Evolutionary conservation across 2,888 invertebrate genomes (phyloP).

Genomic region (Meliscaeva auricollis): DNA sequence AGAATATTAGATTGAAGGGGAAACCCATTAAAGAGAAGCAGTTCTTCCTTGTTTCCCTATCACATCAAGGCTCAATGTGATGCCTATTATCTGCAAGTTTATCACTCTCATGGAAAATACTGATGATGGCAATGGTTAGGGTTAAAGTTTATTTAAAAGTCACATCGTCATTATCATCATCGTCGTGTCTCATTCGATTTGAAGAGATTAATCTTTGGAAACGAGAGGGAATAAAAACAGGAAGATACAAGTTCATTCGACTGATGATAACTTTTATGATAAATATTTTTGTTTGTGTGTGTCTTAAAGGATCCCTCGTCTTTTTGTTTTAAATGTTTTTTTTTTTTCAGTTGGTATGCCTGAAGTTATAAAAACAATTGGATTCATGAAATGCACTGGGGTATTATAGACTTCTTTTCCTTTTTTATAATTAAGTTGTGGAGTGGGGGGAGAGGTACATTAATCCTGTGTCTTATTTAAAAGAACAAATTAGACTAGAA

Average conservation of each 20-base stretch:
- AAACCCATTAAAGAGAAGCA: constrained; percentile 57
- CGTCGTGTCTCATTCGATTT: constrained; percentile 17
- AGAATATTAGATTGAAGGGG: constrained; percentile 58
- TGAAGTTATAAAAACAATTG: too few species aligned
- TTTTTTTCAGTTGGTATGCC: too few species aligned
- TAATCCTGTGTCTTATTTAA: too few species aligned
- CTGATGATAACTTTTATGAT: constrained; percentile 38
- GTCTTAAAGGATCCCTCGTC: too few species aligned
- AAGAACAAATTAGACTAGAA: too few species aligned
- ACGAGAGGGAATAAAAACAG: background rate
- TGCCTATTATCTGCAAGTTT: too few species aligned
- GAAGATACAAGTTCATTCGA: constrained; percentile 40
- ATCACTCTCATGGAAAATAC: background rate
- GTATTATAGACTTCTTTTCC: too few species aligned
- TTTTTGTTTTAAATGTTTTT: too few species aligned
- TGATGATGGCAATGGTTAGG: constrained; percentile 6
- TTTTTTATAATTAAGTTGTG: too few species aligned
- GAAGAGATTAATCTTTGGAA: constrained; percentile 1
- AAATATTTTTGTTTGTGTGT: too few species aligned
- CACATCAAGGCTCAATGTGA: constrained; percentile 21
- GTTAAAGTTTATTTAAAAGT: constrained; percentile 52
- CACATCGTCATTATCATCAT: constrained; percentile 11
- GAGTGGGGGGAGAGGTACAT: too few species aligned
- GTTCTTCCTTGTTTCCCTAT: constrained; percentile 58
- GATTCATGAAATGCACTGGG: too few species aligned